phyloP scores from a whole-genome alignment of 2,797 vertebrate species.

The Margarornis squamiger region DNA sequence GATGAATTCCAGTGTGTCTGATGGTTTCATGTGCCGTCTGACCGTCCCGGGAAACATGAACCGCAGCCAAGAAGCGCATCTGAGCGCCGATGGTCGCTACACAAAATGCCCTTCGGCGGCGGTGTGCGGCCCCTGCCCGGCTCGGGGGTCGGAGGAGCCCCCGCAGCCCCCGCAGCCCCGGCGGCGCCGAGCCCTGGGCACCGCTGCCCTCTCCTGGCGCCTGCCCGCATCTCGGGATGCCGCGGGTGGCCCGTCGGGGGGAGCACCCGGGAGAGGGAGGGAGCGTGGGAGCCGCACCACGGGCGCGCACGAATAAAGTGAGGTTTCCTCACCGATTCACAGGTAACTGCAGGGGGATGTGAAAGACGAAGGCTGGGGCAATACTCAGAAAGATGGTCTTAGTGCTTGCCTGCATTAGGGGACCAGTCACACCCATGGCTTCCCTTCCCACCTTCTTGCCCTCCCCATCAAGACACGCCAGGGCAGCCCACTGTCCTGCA shows the following conservation, averaged over 20 bases:
- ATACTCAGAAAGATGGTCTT: neutral
- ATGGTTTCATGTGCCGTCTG: fast-evolving
- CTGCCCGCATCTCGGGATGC: neutral
- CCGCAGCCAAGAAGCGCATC: neutral
- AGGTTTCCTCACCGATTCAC: neutral
- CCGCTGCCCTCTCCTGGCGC: conserved; percentile 59
- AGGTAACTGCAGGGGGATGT: fast-evolving
- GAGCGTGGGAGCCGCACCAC: fast-evolving
- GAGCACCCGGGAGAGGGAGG: neutral
- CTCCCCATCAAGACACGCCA: fast-evolving
- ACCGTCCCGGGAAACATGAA: fast-evolving
- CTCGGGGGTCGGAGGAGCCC: neutral
- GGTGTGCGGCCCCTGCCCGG: neutral
- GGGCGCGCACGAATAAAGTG: fast-evolving
- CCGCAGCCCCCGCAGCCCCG: neutral
- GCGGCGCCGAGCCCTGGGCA: neutral
- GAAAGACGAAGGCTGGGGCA: neutral
- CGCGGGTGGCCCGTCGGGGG: fast-evolving
- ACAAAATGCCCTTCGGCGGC: fast-evolving
- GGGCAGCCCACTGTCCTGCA: neutral
- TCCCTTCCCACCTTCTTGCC: neutral
- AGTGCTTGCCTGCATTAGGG: neutral
- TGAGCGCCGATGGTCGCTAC: fast-evolving
- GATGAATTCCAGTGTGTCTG: fast-evolving
- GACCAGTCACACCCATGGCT: neutral